Conservation (phyloP, 2,888 invertebrate genomes). For the Itoplectis maculator region DNA sequence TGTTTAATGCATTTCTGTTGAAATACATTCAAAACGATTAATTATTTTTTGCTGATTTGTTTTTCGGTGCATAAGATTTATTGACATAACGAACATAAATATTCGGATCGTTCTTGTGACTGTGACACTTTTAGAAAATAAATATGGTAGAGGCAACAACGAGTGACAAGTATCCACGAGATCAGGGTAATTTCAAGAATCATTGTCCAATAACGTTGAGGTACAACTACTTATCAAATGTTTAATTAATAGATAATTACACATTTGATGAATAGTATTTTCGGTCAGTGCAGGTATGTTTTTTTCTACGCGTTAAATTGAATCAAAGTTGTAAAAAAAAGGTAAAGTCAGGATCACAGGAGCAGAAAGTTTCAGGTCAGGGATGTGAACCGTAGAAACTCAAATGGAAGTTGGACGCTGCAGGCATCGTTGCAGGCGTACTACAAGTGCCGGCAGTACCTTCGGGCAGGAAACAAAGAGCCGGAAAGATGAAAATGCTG, state of each 20-base stretch:
- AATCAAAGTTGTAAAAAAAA: constrained; percentile 4
- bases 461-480: constrained; percentile 42
- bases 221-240: no score
- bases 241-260: no score
- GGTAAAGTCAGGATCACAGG: constrained; percentile 8
- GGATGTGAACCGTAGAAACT: constrained; percentile 5
- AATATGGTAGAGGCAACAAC: no score
- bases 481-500: constrained; percentile 21
- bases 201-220: no score
- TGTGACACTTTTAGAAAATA: not conserved
- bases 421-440: constrained; percentile 35
- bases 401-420: constrained; percentile 17
- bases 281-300: not conserved
- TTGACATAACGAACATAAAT: not conserved
- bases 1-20: no score
- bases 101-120: not conserved
- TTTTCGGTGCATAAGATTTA: not conserved
- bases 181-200: no score
- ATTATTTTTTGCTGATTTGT: no score
- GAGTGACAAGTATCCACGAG: no score
- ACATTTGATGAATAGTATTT: no score
- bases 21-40: no score
- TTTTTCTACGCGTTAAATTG: not conserved
- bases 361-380: constrained; percentile 16
- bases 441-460: constrained; percentile 18